These are phyloP conservation scores for Zeus faber DNA, from an alignment of 2,113 vertebrate genomes.

Conservation along the genomic window DNA sequence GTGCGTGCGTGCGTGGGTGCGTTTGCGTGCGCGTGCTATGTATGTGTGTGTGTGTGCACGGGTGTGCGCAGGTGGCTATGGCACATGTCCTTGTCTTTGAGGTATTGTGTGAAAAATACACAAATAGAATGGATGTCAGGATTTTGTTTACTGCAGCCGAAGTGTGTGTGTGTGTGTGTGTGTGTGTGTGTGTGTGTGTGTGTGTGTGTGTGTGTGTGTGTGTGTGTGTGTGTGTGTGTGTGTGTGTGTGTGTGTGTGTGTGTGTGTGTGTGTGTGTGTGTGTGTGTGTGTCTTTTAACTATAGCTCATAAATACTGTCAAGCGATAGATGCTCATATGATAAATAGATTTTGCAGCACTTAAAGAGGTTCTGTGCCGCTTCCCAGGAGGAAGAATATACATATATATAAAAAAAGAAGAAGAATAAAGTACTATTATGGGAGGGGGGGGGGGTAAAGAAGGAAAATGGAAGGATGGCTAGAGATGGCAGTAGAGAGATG, in stretches of 20 bases:
- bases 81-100: not conserved
- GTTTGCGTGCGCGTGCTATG: no score
- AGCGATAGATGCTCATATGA: constrained; percentile 60
- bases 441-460: constrained; percentile 21
- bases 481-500: constrained; percentile 46
- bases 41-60: not conserved
- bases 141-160: not conserved
- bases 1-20: not conserved
- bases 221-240: not conserved
- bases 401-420: no score
- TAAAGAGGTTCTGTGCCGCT: constrained; percentile 73
- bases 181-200: constrained; percentile 3
- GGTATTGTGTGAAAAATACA: constrained; percentile 1
- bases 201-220: constrained; percentile 22
- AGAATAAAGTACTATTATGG: constrained; percentile 35
- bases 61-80: not conserved
- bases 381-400: constrained; percentile 58
- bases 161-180: constrained; percentile 6
- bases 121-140: not conserved
- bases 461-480: constrained; percentile 33
- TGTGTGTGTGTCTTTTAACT: constrained; percentile 32
- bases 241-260: not conserved
- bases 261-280: not conserved
- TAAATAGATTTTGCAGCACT: constrained; percentile 69
- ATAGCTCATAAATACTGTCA: constrained; percentile 22